These are phyloP conservation scores for Asobara japonica DNA, from an alignment of 1,140 invertebrate genomes.

Conservation along the genomic window DNA sequence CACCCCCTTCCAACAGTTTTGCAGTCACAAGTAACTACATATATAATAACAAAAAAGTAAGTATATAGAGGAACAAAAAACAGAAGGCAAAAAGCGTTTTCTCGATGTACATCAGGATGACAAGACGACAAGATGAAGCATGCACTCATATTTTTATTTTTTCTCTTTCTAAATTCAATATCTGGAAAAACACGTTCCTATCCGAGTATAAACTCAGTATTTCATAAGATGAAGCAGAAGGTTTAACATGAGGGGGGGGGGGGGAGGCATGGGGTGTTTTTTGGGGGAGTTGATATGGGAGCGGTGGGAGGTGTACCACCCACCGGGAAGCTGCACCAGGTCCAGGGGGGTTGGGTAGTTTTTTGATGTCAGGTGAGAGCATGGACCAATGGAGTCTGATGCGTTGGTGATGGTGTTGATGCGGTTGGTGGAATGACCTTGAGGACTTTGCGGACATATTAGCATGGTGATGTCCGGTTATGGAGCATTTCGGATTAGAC, in stretches of 20 bases:
- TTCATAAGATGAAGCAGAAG: neutral
- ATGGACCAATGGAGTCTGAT: too few relatives aligned
- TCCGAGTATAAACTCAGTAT: neutral
- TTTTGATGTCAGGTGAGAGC: too few relatives aligned
- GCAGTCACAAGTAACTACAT: neutral
- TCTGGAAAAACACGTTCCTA: neutral
- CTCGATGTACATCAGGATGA: neutral
- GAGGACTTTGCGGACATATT: too few relatives aligned
- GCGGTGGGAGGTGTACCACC: too few relatives aligned
- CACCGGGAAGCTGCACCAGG: too few relatives aligned
- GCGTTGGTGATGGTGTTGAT: too few relatives aligned
- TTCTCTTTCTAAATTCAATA: neutral
- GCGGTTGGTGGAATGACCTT: too few relatives aligned
- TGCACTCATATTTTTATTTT: neutral
- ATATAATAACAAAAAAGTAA: neutral
- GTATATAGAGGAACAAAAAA: conserved; percentile 3
- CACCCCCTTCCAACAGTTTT: neutral
- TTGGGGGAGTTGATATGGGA: too few relatives aligned
- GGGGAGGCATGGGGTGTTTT: too few relatives aligned
- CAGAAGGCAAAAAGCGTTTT: neutral
- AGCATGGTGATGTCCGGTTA: too few relatives aligned
- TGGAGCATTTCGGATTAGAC: too few relatives aligned
- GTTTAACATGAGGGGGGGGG: neutral
- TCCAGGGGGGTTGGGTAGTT: too few relatives aligned
- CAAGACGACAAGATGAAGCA: neutral